Base-by-base conservation (phyloP, 92 coral and sea anemone genomes). In the Phenganax subtilis region DNA sequence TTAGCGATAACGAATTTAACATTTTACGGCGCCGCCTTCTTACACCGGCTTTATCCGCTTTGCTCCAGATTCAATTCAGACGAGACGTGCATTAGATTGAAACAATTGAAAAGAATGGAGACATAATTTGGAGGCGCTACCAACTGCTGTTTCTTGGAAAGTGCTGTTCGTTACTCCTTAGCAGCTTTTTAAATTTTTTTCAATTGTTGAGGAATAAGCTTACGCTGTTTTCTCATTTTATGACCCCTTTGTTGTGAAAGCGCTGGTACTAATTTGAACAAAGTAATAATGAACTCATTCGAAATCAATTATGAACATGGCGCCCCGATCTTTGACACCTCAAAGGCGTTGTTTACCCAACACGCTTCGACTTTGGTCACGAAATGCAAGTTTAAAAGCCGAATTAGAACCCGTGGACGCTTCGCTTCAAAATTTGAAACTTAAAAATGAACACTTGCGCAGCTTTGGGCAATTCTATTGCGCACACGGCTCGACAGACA, bases 261-360 rank as follows among this genome's bases (percentile, higher is more conserved):
- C 70, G 70, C 17, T 68, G 14, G 14, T 68, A 5, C 5, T 37
- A 27, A 30, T 68, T 30, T 37, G 31, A 68, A 61, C 25, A 61
- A 61, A 61, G 27, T 61, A 61, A 68, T 68, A 61, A 68, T 68
- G 17, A 68, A 68, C 73, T 68, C 52, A 68, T 68, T 68, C 73
- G 53, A 68, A 68, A 37, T 53, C 73, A 68, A 68, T 68, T 68
- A 68, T 29, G 47, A 37, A 5, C 16, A 37, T 37, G 73, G 73
- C 73, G 73, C 73, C 72, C 52, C 15, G 20, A 37, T 68, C 73
- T 30, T 68, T 68, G 53, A 68, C 73, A 68, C 73, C 53, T 29
- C 73, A n/a, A 17, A 68, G 14, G 7, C 15, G 47, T 37, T 37
- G 9, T 68, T 29, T 37, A 68, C 51, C 73, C 12, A 37, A 37